Percentiles rank a stretch among this genome's conserved stretches.
These are phyloP conservation scores for Prunella fulvescens DNA, from an alignment of 2,113 vertebrate genomes.

Conservation along the genomic window DNA sequence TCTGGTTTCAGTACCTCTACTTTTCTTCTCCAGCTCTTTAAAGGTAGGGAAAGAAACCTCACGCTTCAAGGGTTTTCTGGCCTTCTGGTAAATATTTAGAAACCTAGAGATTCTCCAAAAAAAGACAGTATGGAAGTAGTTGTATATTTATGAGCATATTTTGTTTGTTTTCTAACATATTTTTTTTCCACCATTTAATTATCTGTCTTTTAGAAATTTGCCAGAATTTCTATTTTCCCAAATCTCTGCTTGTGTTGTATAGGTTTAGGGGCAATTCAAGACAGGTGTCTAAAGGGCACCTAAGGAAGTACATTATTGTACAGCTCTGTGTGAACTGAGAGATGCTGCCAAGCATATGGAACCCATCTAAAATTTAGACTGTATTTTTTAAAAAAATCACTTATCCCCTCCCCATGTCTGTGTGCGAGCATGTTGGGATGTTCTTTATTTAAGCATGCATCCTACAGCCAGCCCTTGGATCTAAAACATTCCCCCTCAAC, in stretches of 20 bases:
- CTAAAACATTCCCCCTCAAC: not conserved
- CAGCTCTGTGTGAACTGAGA: not conserved
- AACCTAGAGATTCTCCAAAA: not conserved
- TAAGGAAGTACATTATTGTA: not conserved
- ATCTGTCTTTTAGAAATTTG: not conserved
- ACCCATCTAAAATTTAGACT: not conserved
- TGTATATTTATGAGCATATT: not conserved
- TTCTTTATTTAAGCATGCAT: not conserved
- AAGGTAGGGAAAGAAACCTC: not conserved
- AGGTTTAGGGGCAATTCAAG: not conserved
- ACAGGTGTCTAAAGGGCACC: not conserved
- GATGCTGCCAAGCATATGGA: not conserved
- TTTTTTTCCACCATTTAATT: not conserved
- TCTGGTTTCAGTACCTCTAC: not conserved
- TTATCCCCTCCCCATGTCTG: not conserved
- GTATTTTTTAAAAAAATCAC: not conserved
- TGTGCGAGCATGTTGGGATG: not conserved
- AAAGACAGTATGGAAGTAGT: not conserved
- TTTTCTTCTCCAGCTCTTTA: not conserved
- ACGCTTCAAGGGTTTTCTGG: not conserved
- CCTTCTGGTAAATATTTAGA: not conserved
- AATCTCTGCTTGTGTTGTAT: not conserved
- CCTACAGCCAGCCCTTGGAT: not conserved
- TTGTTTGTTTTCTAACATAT: not conserved
- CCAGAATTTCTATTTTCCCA: not conserved